These are phyloP conservation scores for Botrylloides violaceus DNA, from an alignment of 23 tunicate species.

Conservation along the genomic window DNA sequence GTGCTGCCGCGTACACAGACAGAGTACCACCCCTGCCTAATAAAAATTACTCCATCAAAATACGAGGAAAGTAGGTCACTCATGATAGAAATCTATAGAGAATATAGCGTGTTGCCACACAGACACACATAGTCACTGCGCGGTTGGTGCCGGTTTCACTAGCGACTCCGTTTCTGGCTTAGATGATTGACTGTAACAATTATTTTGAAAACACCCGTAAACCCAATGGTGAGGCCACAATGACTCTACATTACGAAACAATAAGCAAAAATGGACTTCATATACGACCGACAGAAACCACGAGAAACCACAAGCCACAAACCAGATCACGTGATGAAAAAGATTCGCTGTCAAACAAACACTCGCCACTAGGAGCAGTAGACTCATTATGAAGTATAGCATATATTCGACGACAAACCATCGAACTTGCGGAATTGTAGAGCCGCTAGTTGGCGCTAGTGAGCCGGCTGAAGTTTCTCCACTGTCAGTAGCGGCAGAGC, in stretches of 20 bases:
- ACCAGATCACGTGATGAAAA: slow-evolving; percentile 24
- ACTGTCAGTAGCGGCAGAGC: background rate
- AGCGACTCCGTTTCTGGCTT: background rate
- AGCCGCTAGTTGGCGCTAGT: slow-evolving; percentile 19
- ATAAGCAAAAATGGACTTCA: slow-evolving; percentile 53
- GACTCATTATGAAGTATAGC: slow-evolving; percentile 28
- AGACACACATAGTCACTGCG: background rate
- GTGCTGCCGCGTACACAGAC: background rate
- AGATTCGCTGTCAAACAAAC: slow-evolving; percentile 46
- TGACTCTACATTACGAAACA: slow-evolving; percentile 57
- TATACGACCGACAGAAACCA: slow-evolving; percentile 46
- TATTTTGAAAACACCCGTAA: background rate
- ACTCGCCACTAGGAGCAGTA: slow-evolving; percentile 47
- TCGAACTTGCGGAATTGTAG: slow-evolving; percentile 1
- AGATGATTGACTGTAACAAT: background rate
- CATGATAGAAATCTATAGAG: no score
- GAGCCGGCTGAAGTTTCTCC: slow-evolving; percentile 24
- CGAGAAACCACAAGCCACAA: slow-evolving; percentile 45
- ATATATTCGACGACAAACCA: slow-evolving; percentile 67
- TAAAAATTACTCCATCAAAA: no score
- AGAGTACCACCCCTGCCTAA: background rate
- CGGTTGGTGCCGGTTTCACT: background rate
- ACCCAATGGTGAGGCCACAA: slow-evolving; percentile 44
- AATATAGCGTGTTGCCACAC: no score
- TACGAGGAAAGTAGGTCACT: no score